phyloP scores from a whole-genome alignment of 2,113 vertebrate genomes.

The Isichthys henryi region DNA sequence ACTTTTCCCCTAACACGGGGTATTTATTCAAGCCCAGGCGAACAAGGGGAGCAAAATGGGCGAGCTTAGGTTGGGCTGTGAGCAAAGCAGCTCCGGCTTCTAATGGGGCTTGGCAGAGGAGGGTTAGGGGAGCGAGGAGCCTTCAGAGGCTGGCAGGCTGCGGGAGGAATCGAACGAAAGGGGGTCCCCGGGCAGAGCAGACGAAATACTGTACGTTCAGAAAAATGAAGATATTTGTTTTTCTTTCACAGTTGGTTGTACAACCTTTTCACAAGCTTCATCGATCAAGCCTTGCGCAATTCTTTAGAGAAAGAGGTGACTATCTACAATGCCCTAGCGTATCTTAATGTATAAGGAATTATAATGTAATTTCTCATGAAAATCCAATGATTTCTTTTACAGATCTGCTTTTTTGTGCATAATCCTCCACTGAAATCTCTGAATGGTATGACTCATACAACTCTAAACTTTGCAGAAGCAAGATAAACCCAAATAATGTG shows the following conservation, averaged over 20 bases:
- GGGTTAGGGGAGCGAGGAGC: too few species aligned
- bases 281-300: conserved; percentile 44
- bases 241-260: conserved; percentile 59
- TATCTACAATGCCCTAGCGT: background rate
- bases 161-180: too few species aligned
- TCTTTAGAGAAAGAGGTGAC: conserved; percentile 55
- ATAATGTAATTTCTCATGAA: background rate
- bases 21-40: too few species aligned
- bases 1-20: too few species aligned
- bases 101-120: too few species aligned
- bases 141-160: too few species aligned
- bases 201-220: background rate
- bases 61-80: too few species aligned
- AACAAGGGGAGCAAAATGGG: too few species aligned
- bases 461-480: background rate
- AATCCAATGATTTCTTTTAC: conserved; percentile 27
- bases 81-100: too few species aligned
- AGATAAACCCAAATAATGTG: background rate
- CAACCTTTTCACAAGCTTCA: conserved; percentile 51
- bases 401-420: conserved; percentile 59
- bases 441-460: background rate
- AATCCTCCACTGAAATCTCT: background rate
- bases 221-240: background rate
- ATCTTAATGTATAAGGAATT: background rate
- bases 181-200: too few species aligned